Conservation (phyloP, 2,888 invertebrate species). For the Drosophila histrio region DNA sequence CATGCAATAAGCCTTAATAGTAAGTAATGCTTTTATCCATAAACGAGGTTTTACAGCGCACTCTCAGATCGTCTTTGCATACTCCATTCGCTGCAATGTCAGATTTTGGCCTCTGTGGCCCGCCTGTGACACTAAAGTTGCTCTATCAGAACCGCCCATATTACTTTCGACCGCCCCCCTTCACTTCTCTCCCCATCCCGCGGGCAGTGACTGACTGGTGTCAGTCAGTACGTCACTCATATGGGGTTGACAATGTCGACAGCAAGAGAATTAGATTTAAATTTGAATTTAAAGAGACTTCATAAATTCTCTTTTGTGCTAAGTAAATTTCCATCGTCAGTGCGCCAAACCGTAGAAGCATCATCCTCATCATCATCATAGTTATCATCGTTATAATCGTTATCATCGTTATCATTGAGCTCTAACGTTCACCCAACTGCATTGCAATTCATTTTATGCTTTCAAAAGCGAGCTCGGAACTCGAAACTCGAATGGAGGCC, state of each 20-base stretch:
- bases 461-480: slow-evolving; percentile 28
- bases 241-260: slow-evolving; percentile 66
- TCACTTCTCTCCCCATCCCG: neutral
- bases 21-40: too few species aligned
- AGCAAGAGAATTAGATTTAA: slow-evolving; percentile 74
- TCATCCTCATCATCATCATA: slow-evolving; percentile 19
- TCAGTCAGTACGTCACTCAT: slow-evolving; percentile 69
- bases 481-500: slow-evolving; percentile 12
- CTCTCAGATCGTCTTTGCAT: neutral
- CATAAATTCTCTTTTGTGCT: slow-evolving; percentile 50
- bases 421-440: slow-evolving; percentile 34
- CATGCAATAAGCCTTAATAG: too few species aligned
- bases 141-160: slow-evolving; percentile 43
- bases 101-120: slow-evolving; percentile 39
- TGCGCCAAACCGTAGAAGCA: neutral
- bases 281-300: slow-evolving; percentile 56
- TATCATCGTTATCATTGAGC: slow-evolving; percentile 24
- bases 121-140: slow-evolving; percentile 57
- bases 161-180: slow-evolving; percentile 8
- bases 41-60: slow-evolving; percentile 5
- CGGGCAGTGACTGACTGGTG: slow-evolving; percentile 22
- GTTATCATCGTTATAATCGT: slow-evolving; percentile 28
- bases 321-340: slow-evolving; percentile 48
- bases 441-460: slow-evolving; percentile 59
- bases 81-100: neutral